These are phyloP conservation scores for Steromphala cineraria DNA, from an alignment of 2,888 invertebrate species.

Conservation along the genomic window DNA sequence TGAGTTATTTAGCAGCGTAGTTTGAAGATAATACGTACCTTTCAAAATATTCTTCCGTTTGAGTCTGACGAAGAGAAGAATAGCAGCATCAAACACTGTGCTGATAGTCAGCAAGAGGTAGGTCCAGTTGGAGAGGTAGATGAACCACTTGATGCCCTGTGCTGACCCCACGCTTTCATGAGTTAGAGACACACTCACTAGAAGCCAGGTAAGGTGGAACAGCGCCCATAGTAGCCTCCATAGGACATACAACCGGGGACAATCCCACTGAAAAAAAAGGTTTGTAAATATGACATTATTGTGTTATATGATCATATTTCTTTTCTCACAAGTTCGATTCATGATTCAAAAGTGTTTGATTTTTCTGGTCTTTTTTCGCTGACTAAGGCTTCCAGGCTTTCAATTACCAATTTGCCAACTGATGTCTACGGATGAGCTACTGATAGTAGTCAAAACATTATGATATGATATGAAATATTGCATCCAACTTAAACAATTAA, in stretches of 20 bases:
- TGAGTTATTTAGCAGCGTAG: no score
- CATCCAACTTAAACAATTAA: no score
- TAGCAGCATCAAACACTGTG: constrained; percentile 30
- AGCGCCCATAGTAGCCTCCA: constrained; percentile 32
- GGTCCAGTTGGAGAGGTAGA: constrained; percentile 47
- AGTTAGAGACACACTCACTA: constrained; percentile 12
- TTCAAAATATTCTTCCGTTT: background rate
- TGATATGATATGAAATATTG: no score
- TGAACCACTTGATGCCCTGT: constrained; percentile 31
- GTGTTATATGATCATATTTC: no score
- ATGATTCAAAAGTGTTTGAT: no score
- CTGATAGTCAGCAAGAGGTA: constrained; percentile 33
- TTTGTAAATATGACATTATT: no score
- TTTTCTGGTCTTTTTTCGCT: no score
- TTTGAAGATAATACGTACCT: background rate
- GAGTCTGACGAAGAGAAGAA: constrained; percentile 17
- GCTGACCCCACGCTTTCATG: background rate
- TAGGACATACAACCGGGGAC: constrained; percentile 13
- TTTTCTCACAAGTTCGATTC: no score
- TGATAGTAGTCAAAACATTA: no score
- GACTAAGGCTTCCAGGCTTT: no score
- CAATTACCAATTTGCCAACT: no score
- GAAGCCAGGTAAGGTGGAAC: constrained; percentile 27
- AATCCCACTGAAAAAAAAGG: constrained; percentile 26
- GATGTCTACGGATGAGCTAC: no score